Evolutionary conservation across 2,797 vertebrate species (phyloP).

Genomic region (Acridotheres tristis): DNA sequence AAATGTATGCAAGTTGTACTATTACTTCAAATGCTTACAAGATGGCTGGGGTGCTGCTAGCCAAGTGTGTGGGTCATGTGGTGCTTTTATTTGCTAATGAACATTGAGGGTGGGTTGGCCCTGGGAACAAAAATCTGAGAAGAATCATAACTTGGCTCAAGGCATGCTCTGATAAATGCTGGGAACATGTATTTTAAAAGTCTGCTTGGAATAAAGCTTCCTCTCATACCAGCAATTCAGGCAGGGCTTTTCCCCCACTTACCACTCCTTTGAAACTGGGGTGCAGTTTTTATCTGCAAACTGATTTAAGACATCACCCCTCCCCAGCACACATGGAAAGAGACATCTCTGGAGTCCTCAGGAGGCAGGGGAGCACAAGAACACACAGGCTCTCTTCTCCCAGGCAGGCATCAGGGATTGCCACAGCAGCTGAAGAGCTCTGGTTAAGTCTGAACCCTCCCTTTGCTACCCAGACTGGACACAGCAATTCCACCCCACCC

Average conservation of each 20-base stretch:
- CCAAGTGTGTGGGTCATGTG: constrained; percentile 28
- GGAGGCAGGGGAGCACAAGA: not conserved
- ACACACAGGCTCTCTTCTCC: not conserved
- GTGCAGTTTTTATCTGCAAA: not conserved
- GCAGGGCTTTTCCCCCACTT: not conserved
- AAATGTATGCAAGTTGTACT: constrained; percentile 23
- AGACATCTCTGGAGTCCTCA: not conserved
- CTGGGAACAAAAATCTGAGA: constrained; percentile 24
- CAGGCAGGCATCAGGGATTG: not conserved
- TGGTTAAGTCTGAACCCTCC: not conserved
- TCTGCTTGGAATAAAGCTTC: not conserved
- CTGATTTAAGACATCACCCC: not conserved
- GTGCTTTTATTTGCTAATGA: constrained; percentile 53
- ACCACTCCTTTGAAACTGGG: not conserved
- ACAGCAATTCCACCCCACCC: not conserved
- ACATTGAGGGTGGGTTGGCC: constrained; percentile 29
- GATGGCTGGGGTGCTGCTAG: constrained; percentile 12
- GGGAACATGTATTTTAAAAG: not conserved
- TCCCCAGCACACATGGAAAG: rapidly evolving
- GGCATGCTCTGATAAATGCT: not conserved
- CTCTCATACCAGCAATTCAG: not conserved
- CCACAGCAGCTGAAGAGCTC: not conserved
- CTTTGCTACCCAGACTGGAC: not conserved
- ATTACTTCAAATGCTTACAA: constrained; percentile 37
- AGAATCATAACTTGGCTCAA: constrained; percentile 26